Evolutionary conservation across 2,113 vertebrate species (phyloP), one percentile per base, ranked within the genome.

Genomic region (Grammomys surdaster): DNA sequence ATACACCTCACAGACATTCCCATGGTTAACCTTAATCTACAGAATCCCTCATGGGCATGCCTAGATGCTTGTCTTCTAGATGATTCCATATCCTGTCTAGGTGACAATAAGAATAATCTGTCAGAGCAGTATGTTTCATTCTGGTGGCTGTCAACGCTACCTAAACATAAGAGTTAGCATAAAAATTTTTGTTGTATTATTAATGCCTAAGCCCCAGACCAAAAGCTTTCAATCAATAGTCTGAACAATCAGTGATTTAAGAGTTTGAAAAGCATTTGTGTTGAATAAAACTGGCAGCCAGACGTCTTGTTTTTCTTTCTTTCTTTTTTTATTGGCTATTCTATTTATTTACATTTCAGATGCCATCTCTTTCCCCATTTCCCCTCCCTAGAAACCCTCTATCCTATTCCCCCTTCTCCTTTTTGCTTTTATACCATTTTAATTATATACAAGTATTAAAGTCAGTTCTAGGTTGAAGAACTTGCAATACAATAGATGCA

Each of bases 211-310:
- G 22, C 31, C 28, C 60, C 3, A 3, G 43, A 31, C 69, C 90
- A 77, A 94, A 91, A 91, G 12, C 51, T 84, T 89, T 80, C 12
- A 94, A 58, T 89, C 80, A 72, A 72, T 81, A 90, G 58, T 75
- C 69, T 56, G 4, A 26, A 33, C 33, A 65, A 69, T 87, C 33
- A 24, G 40, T 84, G 84, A 96, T 67, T 94, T 17, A 78, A 33
- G 48, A 97, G 95, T 94, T 72, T 96, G 43, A 93, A 89, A 92
- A 93, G 60, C 8, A 88, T 12, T 33, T 54, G 51, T 88, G 16
- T 46, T 72, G 24, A 93, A 76, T 95, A 48, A 85, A 90, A 51
- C 43, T 48, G 88, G n/a, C 40, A 80, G 65, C 70, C 72, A 33
- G 63, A 69, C 33, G 60, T 72, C 75, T 76, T 58, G 72, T 48